These are phyloP conservation scores for honey bee (Apis mellifera) DNA, from an alignment of 1,140 invertebrate genomes.

Conservation along the genomic window DNA sequence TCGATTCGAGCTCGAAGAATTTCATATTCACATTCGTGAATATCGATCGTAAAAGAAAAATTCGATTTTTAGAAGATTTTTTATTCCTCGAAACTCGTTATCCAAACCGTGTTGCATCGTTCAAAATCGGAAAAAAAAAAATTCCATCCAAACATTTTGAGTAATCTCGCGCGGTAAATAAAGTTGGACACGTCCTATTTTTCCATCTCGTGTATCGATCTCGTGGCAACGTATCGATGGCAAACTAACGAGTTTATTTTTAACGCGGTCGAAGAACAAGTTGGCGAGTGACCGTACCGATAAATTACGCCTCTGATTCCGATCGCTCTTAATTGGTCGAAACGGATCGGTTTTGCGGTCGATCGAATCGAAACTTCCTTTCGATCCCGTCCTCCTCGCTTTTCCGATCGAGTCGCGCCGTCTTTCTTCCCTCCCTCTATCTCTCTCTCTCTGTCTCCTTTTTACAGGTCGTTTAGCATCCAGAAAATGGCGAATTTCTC, in stretches of 20 bases:
- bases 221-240: conserved; percentile 29
- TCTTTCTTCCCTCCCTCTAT: not conserved
- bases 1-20: too few relatives aligned
- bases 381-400: not conserved
- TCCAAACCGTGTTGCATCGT: too few relatives aligned
- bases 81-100: too few relatives aligned
- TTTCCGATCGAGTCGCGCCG: not conserved
- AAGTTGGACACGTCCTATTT: conserved; percentile 49
- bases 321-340: conserved; percentile 35
- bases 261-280: conserved; percentile 49
- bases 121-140: too few relatives aligned
- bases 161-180: not conserved
- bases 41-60: too few relatives aligned
- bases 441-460: too few relatives aligned
- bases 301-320: conserved; percentile 18
- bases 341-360: not conserved
- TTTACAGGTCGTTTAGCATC: not conserved
- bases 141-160: not conserved
- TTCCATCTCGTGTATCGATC: conserved; percentile 48
- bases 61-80: too few relatives aligned
- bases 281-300: not conserved
- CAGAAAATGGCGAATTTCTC: not conserved
- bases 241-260: conserved; percentile 52
- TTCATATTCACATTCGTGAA: too few relatives aligned
- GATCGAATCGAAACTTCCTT: too few relatives aligned